phyloP scores from a whole-genome alignment of 2,888 invertebrate species.

The Iselma pallidipennis region DNA sequence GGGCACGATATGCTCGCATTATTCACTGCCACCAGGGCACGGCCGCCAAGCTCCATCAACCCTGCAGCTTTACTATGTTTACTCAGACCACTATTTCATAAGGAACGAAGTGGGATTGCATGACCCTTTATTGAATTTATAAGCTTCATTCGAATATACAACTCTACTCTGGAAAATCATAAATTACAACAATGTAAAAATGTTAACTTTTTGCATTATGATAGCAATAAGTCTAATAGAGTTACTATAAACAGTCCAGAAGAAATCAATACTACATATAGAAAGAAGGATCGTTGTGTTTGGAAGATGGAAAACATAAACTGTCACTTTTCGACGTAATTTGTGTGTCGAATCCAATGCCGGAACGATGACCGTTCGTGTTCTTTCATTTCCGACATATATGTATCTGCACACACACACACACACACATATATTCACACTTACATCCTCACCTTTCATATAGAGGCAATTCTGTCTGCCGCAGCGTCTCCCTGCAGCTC shows the following conservation, averaged over 20 bases:
- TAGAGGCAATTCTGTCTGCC: slow-evolving; percentile 41
- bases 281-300: too few species aligned
- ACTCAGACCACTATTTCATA: slow-evolving; percentile 8
- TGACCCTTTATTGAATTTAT: slow-evolving; percentile 2
- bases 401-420: neutral
- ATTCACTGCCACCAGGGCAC: slow-evolving; percentile 47
- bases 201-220: too few species aligned
- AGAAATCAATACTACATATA: too few species aligned
- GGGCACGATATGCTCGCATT: slow-evolving; percentile 50
- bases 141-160: neutral
- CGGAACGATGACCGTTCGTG: slow-evolving; percentile 27
- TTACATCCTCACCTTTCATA: slow-evolving; percentile 33
- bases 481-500: slow-evolving; percentile 48
- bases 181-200: neutral
- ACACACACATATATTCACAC: neutral
- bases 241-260: too few species aligned
- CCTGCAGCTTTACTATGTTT: slow-evolving; percentile 10
- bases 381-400: slow-evolving; percentile 38
- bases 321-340: slow-evolving; percentile 29
- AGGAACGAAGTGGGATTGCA: neutral
- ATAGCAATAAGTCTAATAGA: too few species aligned
- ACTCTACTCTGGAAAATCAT: neutral
- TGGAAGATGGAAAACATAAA: neutral
- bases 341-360: slow-evolving; percentile 23
- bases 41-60: slow-evolving; percentile 34